Conservation (phyloP, 2,113 vertebrate genomes). For the Neofelis nebulosa region DNA sequence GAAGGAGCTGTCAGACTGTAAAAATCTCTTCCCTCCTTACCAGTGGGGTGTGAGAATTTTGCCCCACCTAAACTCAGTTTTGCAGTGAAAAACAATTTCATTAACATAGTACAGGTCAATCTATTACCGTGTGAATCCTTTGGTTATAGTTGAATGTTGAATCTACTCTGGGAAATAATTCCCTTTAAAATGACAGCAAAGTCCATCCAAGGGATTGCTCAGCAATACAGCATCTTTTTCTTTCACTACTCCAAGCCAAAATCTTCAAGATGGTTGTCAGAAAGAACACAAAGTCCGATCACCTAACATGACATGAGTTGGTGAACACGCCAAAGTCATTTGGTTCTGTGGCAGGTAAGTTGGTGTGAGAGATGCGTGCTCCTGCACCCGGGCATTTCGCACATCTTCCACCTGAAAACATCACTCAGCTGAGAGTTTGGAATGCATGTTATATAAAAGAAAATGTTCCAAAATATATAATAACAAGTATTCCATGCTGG, state of each 20-base stretch:
- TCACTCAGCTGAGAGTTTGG: slow-evolving; percentile 36
- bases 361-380: slow-evolving; percentile 57
- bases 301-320: slow-evolving; percentile 40
- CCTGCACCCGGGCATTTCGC: slow-evolving; percentile 62
- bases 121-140: background rate
- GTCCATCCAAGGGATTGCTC: slow-evolving; percentile 36
- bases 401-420: slow-evolving; percentile 59
- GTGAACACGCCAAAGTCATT: slow-evolving; percentile 74
- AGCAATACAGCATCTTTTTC: slow-evolving; percentile 69
- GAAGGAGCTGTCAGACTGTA: slow-evolving; percentile 51
- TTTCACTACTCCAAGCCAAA: slow-evolving; percentile 40
- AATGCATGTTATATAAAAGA: slow-evolving; percentile 50
- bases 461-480: slow-evolving; percentile 34
- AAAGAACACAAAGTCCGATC: slow-evolving; percentile 60
- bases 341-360: slow-evolving; percentile 74
- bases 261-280: slow-evolving; percentile 50
- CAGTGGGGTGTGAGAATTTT: slow-evolving; percentile 50
- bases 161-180: slow-evolving; percentile 10
- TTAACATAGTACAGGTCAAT: slow-evolving; percentile 18
- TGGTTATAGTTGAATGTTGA: slow-evolving; percentile 3
- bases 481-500: slow-evolving; percentile 41
- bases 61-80: slow-evolving; percentile 59
- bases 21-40: slow-evolving; percentile 2
- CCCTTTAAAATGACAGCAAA: slow-evolving; percentile 55
- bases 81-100: slow-evolving; percentile 29